Evolutionary conservation across 2,888 invertebrate species (phyloP).

Genomic region (Eucera pruinosa): DNA sequence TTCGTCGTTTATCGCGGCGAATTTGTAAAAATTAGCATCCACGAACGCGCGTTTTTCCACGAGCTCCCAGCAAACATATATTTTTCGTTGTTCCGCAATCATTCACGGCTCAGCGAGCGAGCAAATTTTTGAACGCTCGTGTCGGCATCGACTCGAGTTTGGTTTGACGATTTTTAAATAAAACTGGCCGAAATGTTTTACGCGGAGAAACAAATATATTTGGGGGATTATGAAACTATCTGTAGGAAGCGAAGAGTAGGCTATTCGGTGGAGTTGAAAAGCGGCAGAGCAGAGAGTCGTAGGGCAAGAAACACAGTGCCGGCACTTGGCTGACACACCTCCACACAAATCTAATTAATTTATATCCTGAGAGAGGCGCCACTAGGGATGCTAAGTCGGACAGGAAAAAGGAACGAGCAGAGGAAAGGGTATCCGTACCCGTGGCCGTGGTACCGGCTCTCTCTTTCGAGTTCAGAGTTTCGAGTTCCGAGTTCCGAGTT

Average conservation of each 20-base stretch:
- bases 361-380: conserved; percentile 82
- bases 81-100: background rate
- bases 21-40: too few relatives aligned
- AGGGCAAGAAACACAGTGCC: conserved; percentile 72
- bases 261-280: conserved; percentile 59
- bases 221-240: conserved; percentile 63
- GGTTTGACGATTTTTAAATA: background rate
- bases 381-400: conserved; percentile 68
- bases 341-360: conserved; percentile 84
- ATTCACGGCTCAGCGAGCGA: background rate
- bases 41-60: background rate
- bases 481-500: conserved; percentile 33
- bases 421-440: conserved; percentile 26
- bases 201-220: background rate
- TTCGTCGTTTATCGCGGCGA: background rate
- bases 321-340: conserved; percentile 80
- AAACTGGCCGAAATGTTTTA: background rate
- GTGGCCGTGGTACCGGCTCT: conserved; percentile 26
- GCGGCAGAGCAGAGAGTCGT: conserved; percentile 61
- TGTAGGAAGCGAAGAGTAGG: conserved; percentile 59
- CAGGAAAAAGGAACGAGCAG: conserved; percentile 54
- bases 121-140: background rate
- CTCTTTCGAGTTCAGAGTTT: conserved; percentile 31
- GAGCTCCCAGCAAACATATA: background rate
- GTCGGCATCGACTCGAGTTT: background rate